A percentile compares a stretch with the other conserved stretches of the same genome.
Conservation (phyloP, 2,797 vertebrate species). For the Ceryle rudis region DNA sequence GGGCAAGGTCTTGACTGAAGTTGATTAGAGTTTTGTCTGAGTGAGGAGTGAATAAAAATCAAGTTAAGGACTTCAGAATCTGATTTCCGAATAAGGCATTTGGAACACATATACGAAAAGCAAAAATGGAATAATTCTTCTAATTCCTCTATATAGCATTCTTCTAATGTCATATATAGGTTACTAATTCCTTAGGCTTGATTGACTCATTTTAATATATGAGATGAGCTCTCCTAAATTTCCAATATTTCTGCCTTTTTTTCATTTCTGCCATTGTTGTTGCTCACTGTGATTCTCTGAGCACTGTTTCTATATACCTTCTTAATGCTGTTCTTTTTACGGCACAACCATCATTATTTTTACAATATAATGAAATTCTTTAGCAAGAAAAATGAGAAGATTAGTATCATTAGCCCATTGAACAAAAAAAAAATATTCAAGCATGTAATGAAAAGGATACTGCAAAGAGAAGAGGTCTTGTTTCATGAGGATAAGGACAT, state of each 20-base stretch:
- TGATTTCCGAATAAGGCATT: background rate
- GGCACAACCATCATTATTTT: background rate
- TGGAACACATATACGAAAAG: background rate
- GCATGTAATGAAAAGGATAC: background rate
- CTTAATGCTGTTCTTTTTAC: background rate
- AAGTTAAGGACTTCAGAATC: conserved; percentile 11
- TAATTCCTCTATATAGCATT: background rate
- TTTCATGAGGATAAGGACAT: background rate
- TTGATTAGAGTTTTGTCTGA: conserved; percentile 23
- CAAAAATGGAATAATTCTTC: background rate
- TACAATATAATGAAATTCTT: background rate
- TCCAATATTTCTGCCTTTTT: background rate
- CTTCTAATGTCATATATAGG: background rate
- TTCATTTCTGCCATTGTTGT: background rate
- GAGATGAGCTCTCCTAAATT: background rate
- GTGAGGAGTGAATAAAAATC: conserved; percentile 47
- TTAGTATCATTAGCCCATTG: background rate
- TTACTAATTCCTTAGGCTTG: background rate
- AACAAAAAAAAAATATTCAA: background rate
- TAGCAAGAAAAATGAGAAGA: background rate
- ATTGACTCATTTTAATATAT: background rate
- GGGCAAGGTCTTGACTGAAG: conserved; percentile 5
- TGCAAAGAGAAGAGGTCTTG: background rate
- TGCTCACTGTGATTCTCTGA: background rate
- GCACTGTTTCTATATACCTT: background rate